Percentiles rank a stretch among this genome's conserved stretches.
These are phyloP conservation scores for Mechanitis messenoides DNA, from an alignment of 2,888 invertebrate species.

Conservation along the genomic window DNA sequence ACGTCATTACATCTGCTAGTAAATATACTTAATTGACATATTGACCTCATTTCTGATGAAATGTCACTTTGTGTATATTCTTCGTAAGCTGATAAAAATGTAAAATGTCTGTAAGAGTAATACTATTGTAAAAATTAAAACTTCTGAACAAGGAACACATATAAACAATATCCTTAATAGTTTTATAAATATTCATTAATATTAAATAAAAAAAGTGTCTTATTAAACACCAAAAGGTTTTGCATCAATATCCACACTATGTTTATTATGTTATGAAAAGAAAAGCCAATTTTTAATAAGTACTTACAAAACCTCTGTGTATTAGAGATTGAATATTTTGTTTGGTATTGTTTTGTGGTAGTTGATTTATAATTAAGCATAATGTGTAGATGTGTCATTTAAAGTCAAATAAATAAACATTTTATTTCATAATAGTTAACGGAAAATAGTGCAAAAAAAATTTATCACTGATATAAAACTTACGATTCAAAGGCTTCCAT, in stretches of 20 bases:
- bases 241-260: no score
- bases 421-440: no score
- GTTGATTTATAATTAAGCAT: no score
- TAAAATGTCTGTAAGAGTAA: constrained; percentile 65
- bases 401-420: no score
- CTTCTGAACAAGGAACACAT: background rate
- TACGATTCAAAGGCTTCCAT: constrained; percentile 79
- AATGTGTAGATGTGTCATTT: no score
- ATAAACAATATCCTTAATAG: background rate
- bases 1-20: constrained; percentile 83
- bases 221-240: no score
- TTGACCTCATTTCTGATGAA: constrained; percentile 74
- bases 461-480: background rate
- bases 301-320: no score
- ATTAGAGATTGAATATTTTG: no score
- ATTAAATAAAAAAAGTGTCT: background rate
- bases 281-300: no score
- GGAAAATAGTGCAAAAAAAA: no score
- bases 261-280: no score
- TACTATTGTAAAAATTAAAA: background rate
- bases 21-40: constrained; percentile 81
- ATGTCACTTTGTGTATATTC: constrained; percentile 75
- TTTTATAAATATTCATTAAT: background rate
- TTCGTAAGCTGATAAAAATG: constrained; percentile 80
- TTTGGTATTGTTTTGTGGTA: no score